Evolutionary conservation across 2,797 vertebrate genomes (phyloP).

Genomic region (Gymnopithys bicolor): DNA sequence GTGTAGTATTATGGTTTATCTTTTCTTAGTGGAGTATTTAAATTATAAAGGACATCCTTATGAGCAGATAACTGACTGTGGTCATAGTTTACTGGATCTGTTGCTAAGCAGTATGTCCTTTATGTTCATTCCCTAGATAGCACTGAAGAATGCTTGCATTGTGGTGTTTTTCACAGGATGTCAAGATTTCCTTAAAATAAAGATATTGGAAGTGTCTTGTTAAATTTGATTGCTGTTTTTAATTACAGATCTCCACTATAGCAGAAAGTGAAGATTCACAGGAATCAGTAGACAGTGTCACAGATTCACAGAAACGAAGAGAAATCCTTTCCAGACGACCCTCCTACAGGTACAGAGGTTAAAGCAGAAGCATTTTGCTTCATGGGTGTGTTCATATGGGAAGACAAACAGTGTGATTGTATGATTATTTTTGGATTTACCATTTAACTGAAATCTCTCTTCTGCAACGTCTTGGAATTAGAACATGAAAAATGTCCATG

Average conservation of each 20-base stretch:
- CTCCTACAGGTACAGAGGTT: slow-evolving; percentile 90
- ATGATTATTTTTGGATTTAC: not conserved
- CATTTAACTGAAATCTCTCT: not conserved
- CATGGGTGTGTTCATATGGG: not conserved
- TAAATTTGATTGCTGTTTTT: slow-evolving; percentile 67
- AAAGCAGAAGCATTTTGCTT: not conserved
- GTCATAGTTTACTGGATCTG: not conserved
- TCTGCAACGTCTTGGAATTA: not conserved
- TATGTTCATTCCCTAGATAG: not conserved
- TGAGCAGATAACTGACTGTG: not conserved
- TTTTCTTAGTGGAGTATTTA: not conserved
- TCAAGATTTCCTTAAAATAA: not conserved
- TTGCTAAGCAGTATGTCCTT: not conserved
- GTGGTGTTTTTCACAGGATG: not conserved
- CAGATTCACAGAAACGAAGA: slow-evolving; percentile 96
- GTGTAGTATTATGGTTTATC: not conserved
- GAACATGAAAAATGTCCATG: not conserved
- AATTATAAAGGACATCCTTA: not conserved
- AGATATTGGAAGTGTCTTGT: not conserved
- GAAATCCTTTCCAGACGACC: slow-evolving; percentile 97
- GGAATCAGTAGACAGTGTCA: slow-evolving; percentile 98
- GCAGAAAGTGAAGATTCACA: slow-evolving; percentile 98
- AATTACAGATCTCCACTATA: slow-evolving; percentile 93
- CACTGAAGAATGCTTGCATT: not conserved
- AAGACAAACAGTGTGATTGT: not conserved